phyloP scores from a whole-genome alignment of 2,797 vertebrate species.

The Sebastes vulpes region DNA sequence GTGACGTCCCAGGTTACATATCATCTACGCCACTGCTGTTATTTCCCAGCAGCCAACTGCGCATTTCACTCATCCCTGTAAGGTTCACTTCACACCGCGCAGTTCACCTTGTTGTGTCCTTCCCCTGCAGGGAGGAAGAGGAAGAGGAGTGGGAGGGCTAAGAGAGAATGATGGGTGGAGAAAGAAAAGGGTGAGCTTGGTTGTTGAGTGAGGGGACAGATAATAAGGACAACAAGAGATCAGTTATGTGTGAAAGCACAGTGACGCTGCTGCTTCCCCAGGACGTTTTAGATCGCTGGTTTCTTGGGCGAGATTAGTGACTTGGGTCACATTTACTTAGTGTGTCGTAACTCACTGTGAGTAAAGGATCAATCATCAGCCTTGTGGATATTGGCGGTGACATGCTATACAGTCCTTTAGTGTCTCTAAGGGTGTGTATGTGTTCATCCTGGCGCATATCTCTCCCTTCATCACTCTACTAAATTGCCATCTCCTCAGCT shows the following conservation, averaged over 20 bases:
- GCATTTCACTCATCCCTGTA: slow-evolving; percentile 14
- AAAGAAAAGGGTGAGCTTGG: not conserved
- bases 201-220: slow-evolving; percentile 13
- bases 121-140: slow-evolving; percentile 29
- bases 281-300: not conserved
- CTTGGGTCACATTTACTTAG: slow-evolving; percentile 10
- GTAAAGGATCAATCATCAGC: slow-evolving; percentile 17
- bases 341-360: not conserved
- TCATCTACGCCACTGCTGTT: slow-evolving; percentile 16
- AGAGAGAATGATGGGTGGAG: not conserved
- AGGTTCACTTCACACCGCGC: slow-evolving; percentile 32
- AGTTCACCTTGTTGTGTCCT: slow-evolving; percentile 63
- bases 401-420: not conserved
- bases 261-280: not conserved
- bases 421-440: not conserved
- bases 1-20: slow-evolving; percentile 34
- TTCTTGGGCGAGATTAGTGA: slow-evolving; percentile 5
- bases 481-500: slow-evolving; percentile 8
- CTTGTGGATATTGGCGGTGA: slow-evolving; percentile 1
- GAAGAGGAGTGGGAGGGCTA: not conserved
- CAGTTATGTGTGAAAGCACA: not conserved
- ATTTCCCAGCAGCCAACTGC: slow-evolving; percentile 20
- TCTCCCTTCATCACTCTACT: slow-evolving; percentile 9
- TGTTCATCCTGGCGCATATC: not conserved
- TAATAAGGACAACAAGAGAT: not conserved